Evolutionary conservation across 2,113 vertebrate species (phyloP), one percentile per base, ranked within the genome.

Genomic region (Ctenodactylus gundi): DNA sequence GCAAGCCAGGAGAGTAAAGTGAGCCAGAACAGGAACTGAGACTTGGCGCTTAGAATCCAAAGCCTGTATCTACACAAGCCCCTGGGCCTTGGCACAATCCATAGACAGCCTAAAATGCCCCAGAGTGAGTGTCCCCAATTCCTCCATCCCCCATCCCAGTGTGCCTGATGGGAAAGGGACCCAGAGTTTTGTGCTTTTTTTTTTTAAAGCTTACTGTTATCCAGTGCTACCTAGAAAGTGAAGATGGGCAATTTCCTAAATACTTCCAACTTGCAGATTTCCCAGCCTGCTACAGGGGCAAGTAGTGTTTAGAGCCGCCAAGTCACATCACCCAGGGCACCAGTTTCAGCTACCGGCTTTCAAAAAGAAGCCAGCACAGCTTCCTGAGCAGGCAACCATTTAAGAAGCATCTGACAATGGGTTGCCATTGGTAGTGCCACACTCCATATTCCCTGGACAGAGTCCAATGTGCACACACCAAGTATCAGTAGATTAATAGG

Each of bases 391-490:
- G 44, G 36, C 18, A 46, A 62, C 4, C 44, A 1, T 2, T n/a
- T n/a, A n/a, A n/a, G n/a, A n/a, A n/a, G 15, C 21, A 8, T 76
- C 58, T 68, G 67, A 76, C 34, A 41, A 76, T 2, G 4, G 25
- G n/a, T 39, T 70, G 36, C 75, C 65, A 67, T 67, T 41, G 86
- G 53, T n/a, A 23, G 0, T 3, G 7, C 46, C 76, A 53, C 58
- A 85, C n/a, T 58, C 68, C 25, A 62, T 51, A 84, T 49, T 68
- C 57, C n/a, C 87, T 64, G 86, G 78, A 72, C 72, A 85, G 57
- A 86, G 39, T 76, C 89, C 62, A 92, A 3, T 0, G 29, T 1
- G 44, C 51, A 20, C 1, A 15, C 23, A 23, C 29, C 0, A 3
- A 87, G 55, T 12, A 51, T 82, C 60, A 44, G 27, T 3, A 36